phyloP scores from a whole-genome alignment of 2,797 vertebrate genomes.

The Hippopotamyrus pictus region DNA sequence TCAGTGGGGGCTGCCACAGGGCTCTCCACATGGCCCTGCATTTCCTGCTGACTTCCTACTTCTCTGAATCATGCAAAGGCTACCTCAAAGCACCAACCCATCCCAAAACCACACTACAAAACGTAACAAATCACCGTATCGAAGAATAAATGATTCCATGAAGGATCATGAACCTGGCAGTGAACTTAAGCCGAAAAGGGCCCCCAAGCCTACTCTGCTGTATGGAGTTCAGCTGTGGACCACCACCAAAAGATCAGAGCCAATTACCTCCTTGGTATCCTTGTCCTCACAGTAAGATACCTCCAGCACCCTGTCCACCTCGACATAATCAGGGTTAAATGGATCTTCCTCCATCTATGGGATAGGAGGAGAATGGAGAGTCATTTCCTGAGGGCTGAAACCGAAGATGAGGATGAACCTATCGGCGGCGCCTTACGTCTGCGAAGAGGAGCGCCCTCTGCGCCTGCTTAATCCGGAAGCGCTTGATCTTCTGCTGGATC shows the following conservation, averaged over 20 bases:
- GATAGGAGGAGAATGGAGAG: not conserved
- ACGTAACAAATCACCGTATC: not conserved
- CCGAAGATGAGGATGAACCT: not conserved
- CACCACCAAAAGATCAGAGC: not conserved
- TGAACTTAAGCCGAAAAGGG: not conserved
- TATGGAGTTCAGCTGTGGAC: not conserved
- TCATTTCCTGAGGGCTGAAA: not conserved
- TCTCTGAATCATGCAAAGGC: not conserved
- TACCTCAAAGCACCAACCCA: not conserved
- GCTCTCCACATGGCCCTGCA: not conserved
- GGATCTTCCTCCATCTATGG: slow-evolving; percentile 95
- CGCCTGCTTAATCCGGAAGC: slow-evolving; percentile 95
- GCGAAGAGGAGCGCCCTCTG: slow-evolving; percentile 96
- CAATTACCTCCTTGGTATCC: slow-evolving; percentile 86
- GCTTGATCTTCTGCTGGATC: slow-evolving; percentile 99
- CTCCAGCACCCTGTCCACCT: slow-evolving; percentile 95
- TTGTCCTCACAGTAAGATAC: slow-evolving; percentile 97
- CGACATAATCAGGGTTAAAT: slow-evolving; percentile 97
- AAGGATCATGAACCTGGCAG: not conserved
- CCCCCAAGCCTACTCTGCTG: not conserved
- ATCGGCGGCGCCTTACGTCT: slow-evolving; percentile 72
- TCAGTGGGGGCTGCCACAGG: not conserved
- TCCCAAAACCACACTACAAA: not conserved
- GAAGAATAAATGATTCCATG: not conserved
- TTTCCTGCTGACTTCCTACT: not conserved